phyloP scores from a whole-genome alignment of 2,113 vertebrate genomes.

The Melierax canorus region DNA sequence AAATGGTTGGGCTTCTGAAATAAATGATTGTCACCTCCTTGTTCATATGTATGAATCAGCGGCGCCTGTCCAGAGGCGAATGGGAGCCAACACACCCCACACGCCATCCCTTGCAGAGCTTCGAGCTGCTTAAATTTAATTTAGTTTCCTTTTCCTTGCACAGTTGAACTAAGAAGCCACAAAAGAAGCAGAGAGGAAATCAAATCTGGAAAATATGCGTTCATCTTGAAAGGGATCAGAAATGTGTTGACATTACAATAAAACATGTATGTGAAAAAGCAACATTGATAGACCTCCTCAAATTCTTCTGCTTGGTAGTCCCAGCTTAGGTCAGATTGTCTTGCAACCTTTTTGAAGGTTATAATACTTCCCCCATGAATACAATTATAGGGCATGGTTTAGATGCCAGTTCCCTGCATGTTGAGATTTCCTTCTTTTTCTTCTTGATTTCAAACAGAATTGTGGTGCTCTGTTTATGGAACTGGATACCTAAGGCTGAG shows the following conservation, averaged over 20 bases:
- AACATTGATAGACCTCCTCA: neutral
- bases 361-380: neutral
- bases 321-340: neutral
- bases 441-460: neutral
- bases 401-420: neutral
- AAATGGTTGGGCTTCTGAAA: neutral
- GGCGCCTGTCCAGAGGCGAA: neutral
- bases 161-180: neutral
- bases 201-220: neutral
- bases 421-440: neutral
- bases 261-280: neutral
- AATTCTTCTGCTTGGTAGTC: neutral
- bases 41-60: neutral
- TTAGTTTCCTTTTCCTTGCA: neutral
- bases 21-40: constrained; percentile 21
- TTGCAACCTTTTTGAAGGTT: neutral
- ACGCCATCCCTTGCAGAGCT: neutral
- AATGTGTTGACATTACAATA: neutral
- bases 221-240: neutral
- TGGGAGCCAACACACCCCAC: neutral
- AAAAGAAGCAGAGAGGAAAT: constrained; percentile 7
- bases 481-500: neutral
- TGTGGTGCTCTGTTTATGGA: neutral
- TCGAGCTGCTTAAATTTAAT: neutral
- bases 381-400: neutral